Conservation (phyloP, 2,113 vertebrate genomes). For the Athene noctua region DNA sequence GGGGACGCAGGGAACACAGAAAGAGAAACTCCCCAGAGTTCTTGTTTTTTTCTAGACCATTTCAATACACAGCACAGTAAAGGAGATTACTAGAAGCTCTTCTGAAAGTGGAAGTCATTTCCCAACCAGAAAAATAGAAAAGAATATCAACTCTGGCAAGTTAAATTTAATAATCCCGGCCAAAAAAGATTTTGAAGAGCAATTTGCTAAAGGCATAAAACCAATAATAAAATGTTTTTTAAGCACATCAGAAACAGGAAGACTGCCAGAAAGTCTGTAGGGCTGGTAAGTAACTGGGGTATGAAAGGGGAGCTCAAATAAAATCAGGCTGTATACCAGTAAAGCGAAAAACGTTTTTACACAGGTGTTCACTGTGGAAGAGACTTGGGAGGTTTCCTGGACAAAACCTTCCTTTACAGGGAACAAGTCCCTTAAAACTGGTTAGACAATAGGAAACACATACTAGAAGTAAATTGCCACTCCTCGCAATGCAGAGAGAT, state of each 20-base stretch:
- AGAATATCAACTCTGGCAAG: background rate
- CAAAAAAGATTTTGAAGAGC: slow-evolving; percentile 8
- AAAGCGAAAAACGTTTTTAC: background rate
- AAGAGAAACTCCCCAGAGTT: background rate
- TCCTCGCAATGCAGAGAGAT: background rate
- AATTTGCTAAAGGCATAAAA: slow-evolving; percentile 5
- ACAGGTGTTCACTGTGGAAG: background rate
- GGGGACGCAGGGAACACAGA: background rate
- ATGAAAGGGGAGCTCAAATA: background rate
- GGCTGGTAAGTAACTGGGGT: background rate
- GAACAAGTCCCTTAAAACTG: background rate
- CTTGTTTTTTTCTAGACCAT: background rate
- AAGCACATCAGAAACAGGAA: background rate
- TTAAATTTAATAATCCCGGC: background rate
- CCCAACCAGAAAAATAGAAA: background rate
- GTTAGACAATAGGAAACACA: background rate
- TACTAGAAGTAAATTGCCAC: background rate
- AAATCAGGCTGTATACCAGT: background rate
- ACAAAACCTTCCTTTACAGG: background rate
- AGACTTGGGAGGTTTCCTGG: background rate
- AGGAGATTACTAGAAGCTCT: background rate
- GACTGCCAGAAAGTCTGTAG: background rate
- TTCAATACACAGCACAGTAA: background rate
- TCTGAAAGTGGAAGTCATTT: slow-evolving; percentile 4
- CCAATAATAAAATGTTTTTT: background rate